Conservation (phyloP, 1,140 invertebrate genomes). For the Prorops nasuta region DNA sequence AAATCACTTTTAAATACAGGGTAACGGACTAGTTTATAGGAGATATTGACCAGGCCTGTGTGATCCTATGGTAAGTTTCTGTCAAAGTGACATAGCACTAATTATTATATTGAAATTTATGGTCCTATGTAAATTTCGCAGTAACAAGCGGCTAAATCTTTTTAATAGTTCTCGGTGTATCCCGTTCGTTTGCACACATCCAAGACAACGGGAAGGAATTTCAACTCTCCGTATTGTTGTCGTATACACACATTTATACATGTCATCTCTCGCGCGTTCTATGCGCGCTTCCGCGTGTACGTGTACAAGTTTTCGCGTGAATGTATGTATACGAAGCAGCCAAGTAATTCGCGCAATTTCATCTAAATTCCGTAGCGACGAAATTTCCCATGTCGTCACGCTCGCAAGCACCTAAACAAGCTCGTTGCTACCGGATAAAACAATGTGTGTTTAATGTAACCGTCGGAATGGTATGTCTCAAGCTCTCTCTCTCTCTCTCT, state of each 20-base stretch:
- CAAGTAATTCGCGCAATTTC: constrained; percentile 56
- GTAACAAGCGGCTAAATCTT: too few relatives aligned
- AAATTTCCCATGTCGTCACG: constrained; percentile 38
- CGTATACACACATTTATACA: constrained; percentile 4
- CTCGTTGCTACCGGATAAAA: too few relatives aligned
- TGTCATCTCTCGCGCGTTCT: constrained; percentile 16
- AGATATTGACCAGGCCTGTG: too few relatives aligned
- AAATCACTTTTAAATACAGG: constrained; percentile 32
- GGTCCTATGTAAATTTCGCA: too few relatives aligned
- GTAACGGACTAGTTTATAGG: too few relatives aligned
- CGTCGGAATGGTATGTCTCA: too few relatives aligned
- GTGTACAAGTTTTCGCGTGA: constrained; percentile 14
- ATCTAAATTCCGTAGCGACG: constrained; percentile 51
- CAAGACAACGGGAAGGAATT: neutral
- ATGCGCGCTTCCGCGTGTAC: constrained; percentile 16
- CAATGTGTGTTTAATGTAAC: too few relatives aligned
- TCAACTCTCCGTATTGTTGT: neutral
- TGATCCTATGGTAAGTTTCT: too few relatives aligned
- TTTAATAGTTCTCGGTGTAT: too few relatives aligned
- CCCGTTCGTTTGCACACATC: neutral
- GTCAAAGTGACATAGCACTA: too few relatives aligned
- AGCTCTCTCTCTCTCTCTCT: too few relatives aligned
- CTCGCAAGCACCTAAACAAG: neutral
- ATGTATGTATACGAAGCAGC: constrained; percentile 21
- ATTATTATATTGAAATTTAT: too few relatives aligned